Evolutionary conservation across 2,113 vertebrate species (phyloP), one percentile per base, ranked within the genome.

Genomic region (Lagenorhynchus albirostris): DNA sequence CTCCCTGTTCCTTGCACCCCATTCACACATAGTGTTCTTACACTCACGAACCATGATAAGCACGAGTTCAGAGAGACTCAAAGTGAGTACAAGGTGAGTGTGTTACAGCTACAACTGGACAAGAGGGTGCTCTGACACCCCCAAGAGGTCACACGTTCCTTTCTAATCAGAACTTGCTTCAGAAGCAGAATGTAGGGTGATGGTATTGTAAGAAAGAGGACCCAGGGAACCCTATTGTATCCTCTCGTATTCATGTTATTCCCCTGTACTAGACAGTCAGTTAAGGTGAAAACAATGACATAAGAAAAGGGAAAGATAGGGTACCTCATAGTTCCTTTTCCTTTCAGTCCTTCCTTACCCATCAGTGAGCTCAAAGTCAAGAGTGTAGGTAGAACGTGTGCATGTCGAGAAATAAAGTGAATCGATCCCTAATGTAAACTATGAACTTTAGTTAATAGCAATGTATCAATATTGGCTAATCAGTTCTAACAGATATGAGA

Each of bases 41-140:
- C 5, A 25, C 26, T 5, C 18, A 3, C 1, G 67, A 11, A 15
- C 33, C 29, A 9, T 4, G 21, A 29, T 21, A 18, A 0, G 0
- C 13, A 25, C n/a, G 47, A 14, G 70, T n/a, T 15, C 60, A 20
- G 21, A 0, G 2, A 82, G 44, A 55, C 58, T 82, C 67, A 38
- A 13, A 47, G 38, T 25, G 18, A 47, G 38, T 33, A 9, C 60
- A 20, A 6, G 14, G 55, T 25, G 33, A 8, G 44, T 29, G 55
- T 65, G 67, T 26, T 26, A 9, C 1, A 53, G n/a, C 67, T 5
- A 2, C 6, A 29, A 2, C 15, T 21, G 21, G 63, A 8, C 7
- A n/a, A 63, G 31, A 67, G n/a, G 33, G 41, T 6, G 12, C 18
- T 18, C 41, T 38, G 17, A 70, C 38, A 9, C 23, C 10, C 79